Evolutionary conservation across 2,888 invertebrate species (phyloP), one percentile per base, ranked within the genome.

Genomic region (Sylvicola cinctus): DNA sequence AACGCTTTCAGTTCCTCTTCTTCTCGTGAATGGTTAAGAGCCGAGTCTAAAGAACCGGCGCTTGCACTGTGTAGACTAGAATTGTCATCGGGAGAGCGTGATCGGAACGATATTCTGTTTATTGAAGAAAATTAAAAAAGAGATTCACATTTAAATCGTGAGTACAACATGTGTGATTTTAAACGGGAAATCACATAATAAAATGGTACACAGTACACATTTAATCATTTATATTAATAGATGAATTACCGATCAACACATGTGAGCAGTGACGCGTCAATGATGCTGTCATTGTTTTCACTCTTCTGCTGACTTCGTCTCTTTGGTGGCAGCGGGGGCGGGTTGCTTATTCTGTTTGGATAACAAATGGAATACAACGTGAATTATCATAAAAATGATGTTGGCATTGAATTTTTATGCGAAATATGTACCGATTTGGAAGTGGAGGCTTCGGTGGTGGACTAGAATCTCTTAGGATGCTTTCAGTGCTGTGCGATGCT

Each of bases 371-470:
- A 64, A 41, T 54, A 54, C 32, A 39, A 35, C 40, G 57, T 57
- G 35, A 51, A 45, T 39, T 48, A 41, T 40, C 49, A 52, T 23
- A 23, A 20, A 32, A 35, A 36, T 28, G 33, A 34, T 23, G 34
- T 32, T 31, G 23, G 20, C 16, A 17, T 31, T 13, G 26, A 31
- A 34, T 17, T 15, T 31, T 29, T 31, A 43, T 16, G 14, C 31
- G 16, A n/a, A n/a, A 15, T 16, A 40, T 46, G 53, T 54, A 76
- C 74, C 76, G 68, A 46, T 71, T 73, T 36, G 88, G 85, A 45
- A 88, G 64, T 34, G 88, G 87, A 32, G 90, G 88, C 60, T 90
- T 88, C 10, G 87, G 85, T 38, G 85, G 84, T 38, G 79, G 79
- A 55, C 68, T 70, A 41, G 75, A 61, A 50, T 72, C 71, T 49